Conservation (phyloP, 2,888 invertebrate species). For the Phlogophora meticulosa region DNA sequence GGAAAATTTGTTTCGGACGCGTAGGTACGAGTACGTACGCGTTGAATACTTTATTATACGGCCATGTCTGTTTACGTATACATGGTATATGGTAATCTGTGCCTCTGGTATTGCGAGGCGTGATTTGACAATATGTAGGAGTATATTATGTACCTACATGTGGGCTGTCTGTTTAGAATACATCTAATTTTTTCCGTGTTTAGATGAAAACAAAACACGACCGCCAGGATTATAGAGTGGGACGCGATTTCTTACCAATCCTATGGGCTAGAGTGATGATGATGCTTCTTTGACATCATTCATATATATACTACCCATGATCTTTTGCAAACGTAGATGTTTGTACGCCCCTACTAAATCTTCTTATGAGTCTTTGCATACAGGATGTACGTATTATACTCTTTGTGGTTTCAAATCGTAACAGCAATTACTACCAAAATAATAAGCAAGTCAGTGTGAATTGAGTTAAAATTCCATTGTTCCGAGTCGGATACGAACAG, state of each 20-base stretch:
- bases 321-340: no score
- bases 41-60: slow-evolving; percentile 71
- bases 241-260: no score
- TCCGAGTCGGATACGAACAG: slow-evolving; percentile 13
- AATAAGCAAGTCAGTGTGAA: slow-evolving; percentile 21
- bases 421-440: not conserved
- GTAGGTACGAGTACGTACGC: slow-evolving; percentile 53
- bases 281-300: no score
- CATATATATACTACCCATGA: no score
- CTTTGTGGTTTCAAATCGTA: not conserved
- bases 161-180: slow-evolving; percentile 17
- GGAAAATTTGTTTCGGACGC: slow-evolving; percentile 71
- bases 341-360: not conserved
- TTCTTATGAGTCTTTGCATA: not conserved
- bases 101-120: slow-evolving; percentile 32
- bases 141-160: slow-evolving; percentile 19
- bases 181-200: not conserved
- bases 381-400: not conserved
- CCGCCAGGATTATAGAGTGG: not conserved
- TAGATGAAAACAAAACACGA: slow-evolving; percentile 6
- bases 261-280: no score
- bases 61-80: slow-evolving; percentile 56
- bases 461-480: slow-evolving; percentile 30
- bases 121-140: slow-evolving; percentile 45
- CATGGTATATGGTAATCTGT: slow-evolving; percentile 41